Base-by-base conservation (phyloP, 1,140 invertebrate genomes). In the Drosophila varians region DNA sequence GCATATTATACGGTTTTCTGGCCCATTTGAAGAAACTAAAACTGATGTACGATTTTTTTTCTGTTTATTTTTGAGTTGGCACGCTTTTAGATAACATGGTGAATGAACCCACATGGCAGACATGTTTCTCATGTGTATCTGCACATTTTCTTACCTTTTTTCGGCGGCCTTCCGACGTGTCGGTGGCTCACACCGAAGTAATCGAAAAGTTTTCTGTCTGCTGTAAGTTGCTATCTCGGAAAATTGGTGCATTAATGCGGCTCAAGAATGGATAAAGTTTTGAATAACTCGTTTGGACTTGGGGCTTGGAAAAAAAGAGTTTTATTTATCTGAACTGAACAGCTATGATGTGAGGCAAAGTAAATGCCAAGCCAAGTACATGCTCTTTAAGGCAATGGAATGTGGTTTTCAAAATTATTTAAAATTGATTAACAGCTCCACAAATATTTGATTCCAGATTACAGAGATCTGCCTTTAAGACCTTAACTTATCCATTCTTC, bases 61-160 rank as follows among this genome's bases (percentile, higher is more conserved):
- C 23, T 12, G 26, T 11, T 23, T 11, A n/a, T 65, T 65, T 62
- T 34, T 26, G 56, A 49, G 71, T 53, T 65, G 70, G 78, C 74
- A 74, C 70, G 79, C 68, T 77, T 84, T 71, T 62, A 83, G 78
- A 83, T 83, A 83, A 83, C 69, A 64, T 77, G 74, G 61, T 68
- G 78, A 83, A 83, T 75, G 80, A 83, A 86, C 75, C 71, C 71
- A 75, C 53, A 79, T 84, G 71, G 53, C 58, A 74, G 70, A 61
- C 80, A 86, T 48, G 60, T 48, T 74, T 47, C 40, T 12, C 14
- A 45, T 61, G 25, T 57, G 56, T 75, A 36, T 61, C 43, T 23
- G 58, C 61, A 21, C 60, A 45, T 70, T 70, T 70, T 58, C 52
- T 40, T 48, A 19, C 48, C 62, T 47, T 72, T 53, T 62, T 45